A percentile compares a stretch with the other conserved stretches of the same genome.
Evolutionary conservation across 2,797 vertebrate genomes (phyloP).

Genomic region (Hafferia zeledoni): DNA sequence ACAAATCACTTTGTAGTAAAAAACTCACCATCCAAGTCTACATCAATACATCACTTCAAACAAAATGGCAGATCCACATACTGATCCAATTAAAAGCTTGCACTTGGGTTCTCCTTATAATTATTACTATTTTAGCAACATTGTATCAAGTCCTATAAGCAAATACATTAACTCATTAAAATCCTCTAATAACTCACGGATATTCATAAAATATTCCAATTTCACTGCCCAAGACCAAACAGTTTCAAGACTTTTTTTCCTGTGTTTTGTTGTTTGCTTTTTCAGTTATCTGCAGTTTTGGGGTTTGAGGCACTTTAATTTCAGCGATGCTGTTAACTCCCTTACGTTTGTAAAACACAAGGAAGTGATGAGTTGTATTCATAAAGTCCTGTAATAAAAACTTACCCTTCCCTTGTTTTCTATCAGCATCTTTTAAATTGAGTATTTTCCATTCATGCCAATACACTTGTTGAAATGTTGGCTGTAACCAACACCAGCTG

Average conservation of each 20-base stretch:
- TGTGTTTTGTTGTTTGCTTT: background rate
- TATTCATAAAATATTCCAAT: background rate
- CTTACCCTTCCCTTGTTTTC: background rate
- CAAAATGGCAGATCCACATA: slow-evolving; percentile 3
- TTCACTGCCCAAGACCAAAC: background rate
- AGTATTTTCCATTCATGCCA: background rate
- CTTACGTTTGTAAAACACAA: background rate
- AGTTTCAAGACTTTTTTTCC: background rate
- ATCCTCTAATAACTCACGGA: background rate
- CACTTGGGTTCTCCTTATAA: background rate
- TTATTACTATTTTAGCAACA: slow-evolving; percentile 7
- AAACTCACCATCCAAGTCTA: background rate
- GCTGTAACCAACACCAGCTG: slow-evolving; percentile 38
- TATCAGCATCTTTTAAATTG: background rate
- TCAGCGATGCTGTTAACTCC: background rate
- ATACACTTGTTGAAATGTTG: slow-evolving; percentile 26
- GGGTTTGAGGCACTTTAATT: background rate
- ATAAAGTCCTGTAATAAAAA: background rate
- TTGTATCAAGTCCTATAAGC: background rate
- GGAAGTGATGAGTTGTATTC: background rate
- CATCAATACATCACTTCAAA: background rate
- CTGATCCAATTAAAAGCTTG: background rate
- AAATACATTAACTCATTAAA: background rate
- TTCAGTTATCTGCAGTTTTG: background rate
- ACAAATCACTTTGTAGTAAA: background rate